Base-by-base conservation (phyloP, 2,888 invertebrate genomes). In the Nymphalis c-album region DNA sequence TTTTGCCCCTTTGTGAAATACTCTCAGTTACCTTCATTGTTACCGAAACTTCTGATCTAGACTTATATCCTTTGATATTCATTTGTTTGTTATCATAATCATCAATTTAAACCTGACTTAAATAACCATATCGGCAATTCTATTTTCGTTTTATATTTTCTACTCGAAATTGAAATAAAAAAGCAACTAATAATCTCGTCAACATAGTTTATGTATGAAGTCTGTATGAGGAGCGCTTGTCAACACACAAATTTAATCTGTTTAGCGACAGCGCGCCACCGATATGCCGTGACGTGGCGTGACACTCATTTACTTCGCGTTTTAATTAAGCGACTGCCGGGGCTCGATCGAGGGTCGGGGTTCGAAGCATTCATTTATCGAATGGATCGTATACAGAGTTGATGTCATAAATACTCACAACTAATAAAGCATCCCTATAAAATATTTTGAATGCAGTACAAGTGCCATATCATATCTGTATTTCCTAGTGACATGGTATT, bases 1-100 rank as follows among this genome's bases (percentile, higher is more conserved):
- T 67, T 71, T 71, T 60, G 51, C 48, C 22, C 57, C 55, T 68
- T 68, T 64, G 68, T 68, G 46, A 64, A 47, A 50, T 68, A 53
- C 20, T 60, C 50, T 20, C 57, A 22, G 61, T 64, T 48, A 64
- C 55, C 62, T 60, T 67, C 63, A 65, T 65, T 63, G 63, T 65
- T 62, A 35, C 35, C 17, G 58, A 59, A 48, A 46, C 57, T 48
- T 57, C 48, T 68, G 63, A 68, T 22, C 60, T 58, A 57, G 53
- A 45, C 60, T 60, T 57, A 45, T 45, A 35, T 26, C 35, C 47
- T 35, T 46, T 18, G n/a, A 47, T 13, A 10, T 31, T 22, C 17
- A 16, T 18, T 45, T 22, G 17, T 22, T 20, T 59, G 17, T 22
- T 55, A 31, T 55, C 55, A n/a, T 31, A 55, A n/a, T n/a, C 4